Conservation (phyloP, 2,888 invertebrate species). For the Palloptera scutellata region DNA sequence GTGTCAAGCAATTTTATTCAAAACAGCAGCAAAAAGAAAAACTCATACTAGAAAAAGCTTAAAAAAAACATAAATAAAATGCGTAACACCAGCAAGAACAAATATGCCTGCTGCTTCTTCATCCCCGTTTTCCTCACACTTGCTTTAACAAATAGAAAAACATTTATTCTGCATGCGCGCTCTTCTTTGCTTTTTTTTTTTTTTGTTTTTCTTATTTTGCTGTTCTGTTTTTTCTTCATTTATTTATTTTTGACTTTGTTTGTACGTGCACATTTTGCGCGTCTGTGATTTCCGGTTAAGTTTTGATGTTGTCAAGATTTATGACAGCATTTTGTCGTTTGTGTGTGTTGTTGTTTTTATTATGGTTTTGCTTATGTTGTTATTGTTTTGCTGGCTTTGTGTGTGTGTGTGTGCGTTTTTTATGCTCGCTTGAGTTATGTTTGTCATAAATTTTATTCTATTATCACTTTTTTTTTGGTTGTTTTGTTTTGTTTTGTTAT, state of each 20-base stretch:
- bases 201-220: not conserved
- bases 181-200: not conserved
- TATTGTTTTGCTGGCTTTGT: not conserved
- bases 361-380: not conserved
- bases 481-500: not conserved
- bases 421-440: not conserved
- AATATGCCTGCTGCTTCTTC: too few species aligned
- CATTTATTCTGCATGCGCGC: too few species aligned
- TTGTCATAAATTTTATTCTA: constrained; percentile 3
- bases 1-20: too few species aligned
- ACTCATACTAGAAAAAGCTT: too few species aligned
- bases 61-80: too few species aligned
- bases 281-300: constrained; percentile 1
- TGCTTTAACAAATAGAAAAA: too few species aligned
- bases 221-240: not conserved
- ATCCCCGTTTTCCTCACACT: too few species aligned
- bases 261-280: not conserved
- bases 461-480: not conserved
- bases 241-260: not conserved
- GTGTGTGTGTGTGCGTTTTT: not conserved
- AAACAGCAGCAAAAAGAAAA: too few species aligned
- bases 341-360: not conserved
- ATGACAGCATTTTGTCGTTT: constrained; percentile 1
- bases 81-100: too few species aligned
- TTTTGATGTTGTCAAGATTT: constrained; percentile 3